A percentile compares a stretch with the other conserved stretches of the same genome.
These are phyloP conservation scores for Thermophis baileyi DNA, from an alignment of 2,113 vertebrate species.

Conservation along the genomic window DNA sequence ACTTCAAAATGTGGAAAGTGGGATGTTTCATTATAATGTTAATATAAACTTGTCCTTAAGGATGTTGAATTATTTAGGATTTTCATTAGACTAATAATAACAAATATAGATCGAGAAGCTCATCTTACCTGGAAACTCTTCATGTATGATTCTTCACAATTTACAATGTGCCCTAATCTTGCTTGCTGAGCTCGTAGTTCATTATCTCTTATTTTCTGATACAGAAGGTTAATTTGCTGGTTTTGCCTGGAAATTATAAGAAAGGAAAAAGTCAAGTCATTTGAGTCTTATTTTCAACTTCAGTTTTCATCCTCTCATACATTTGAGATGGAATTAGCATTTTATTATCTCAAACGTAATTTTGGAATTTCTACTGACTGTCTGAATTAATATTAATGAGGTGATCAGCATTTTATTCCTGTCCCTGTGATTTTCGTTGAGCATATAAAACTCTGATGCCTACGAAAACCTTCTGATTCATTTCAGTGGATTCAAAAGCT, in stretches of 20 bases:
- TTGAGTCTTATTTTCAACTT: not conserved
- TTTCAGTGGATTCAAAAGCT: not conserved
- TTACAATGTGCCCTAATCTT: conserved; percentile 77
- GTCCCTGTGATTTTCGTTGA: not conserved
- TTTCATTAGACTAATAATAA: not conserved
- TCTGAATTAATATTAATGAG: not conserved
- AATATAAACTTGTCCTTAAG: not conserved
- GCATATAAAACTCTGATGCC: not conserved
- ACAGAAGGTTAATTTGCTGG: conserved; percentile 88
- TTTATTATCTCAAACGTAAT: not conserved
- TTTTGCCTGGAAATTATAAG: conserved; percentile 83
- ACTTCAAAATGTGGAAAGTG: not conserved
- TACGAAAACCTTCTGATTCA: not conserved
- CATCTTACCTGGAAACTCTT: conserved; percentile 77
- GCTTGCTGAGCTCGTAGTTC: conserved; percentile 85
- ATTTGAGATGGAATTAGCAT: not conserved
- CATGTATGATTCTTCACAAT: conserved; percentile 74
- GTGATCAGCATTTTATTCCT: not conserved
- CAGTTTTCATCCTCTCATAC: not conserved
- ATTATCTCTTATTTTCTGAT: conserved; percentile 89
- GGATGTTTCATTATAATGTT: not conserved
- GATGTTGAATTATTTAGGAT: not conserved
- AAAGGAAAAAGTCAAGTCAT: not conserved
- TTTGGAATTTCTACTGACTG: not conserved
- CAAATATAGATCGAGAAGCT: not conserved